phyloP scores from a whole-genome alignment of 2,888 invertebrate species.

The Leptopilina myrica region DNA sequence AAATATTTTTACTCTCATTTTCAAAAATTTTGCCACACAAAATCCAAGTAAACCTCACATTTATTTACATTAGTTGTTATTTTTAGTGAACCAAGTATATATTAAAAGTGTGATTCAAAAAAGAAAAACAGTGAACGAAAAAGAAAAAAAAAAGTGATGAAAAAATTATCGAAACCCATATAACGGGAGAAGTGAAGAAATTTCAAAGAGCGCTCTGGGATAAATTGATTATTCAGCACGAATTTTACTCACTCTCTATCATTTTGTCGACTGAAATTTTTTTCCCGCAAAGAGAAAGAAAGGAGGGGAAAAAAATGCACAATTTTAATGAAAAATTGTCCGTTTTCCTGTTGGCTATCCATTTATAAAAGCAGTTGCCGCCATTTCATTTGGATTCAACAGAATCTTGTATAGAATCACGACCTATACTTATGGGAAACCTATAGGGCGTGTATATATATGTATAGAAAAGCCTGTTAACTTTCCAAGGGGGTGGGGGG shows the following conservation, averaged over 20 bases:
- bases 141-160: no score
- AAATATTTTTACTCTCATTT: not conserved
- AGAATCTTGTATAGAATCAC: constrained; percentile 34
- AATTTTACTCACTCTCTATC: no score
- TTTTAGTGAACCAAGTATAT: no score
- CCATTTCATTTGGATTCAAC: constrained; percentile 37
- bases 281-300: no score
- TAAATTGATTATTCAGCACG: no score
- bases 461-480: not conserved
- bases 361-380: constrained; percentile 23
- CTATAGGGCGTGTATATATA: not conserved
- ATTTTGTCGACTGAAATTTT: no score
- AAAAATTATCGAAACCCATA: no score
- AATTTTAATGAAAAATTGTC: constrained; percentile 10
- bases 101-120: no score
- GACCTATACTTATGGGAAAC: constrained; percentile 27
- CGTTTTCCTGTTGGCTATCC: constrained; percentile 7
- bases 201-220: no score
- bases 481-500: constrained; percentile 49
- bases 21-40: not conserved
- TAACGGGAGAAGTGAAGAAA: no score
- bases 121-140: not conserved
- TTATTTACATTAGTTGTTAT: no score
- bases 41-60: no score
- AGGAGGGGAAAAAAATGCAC: not conserved